A percentile compares a stretch with the other conserved stretches of the same genome.
Evolutionary conservation across 2,888 invertebrate genomes (phyloP).

Genomic region (Macaria liturata): DNA sequence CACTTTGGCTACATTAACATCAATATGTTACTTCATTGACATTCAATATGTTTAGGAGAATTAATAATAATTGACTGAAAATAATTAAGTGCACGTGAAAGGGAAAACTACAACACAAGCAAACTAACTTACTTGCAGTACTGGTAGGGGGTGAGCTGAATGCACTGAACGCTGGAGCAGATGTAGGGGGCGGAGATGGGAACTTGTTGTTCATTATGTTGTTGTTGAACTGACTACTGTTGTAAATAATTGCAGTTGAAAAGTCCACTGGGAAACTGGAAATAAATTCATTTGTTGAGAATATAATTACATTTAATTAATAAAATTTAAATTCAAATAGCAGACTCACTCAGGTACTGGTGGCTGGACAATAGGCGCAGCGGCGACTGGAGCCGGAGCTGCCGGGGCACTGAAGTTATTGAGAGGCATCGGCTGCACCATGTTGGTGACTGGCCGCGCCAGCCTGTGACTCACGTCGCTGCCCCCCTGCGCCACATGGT

Average conservation of each 20-base stretch:
- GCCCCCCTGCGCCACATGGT: constrained; percentile 49
- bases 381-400: constrained; percentile 33
- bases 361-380: constrained; percentile 31
- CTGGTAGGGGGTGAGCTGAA: constrained; percentile 51
- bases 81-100: too few relatives aligned
- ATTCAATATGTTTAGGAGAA: too few relatives aligned
- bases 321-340: neutral
- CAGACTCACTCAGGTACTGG: constrained; percentile 73
- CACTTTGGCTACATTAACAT: too few relatives aligned
- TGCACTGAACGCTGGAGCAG: constrained; percentile 56
- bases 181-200: constrained; percentile 69
- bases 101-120: neutral
- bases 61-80: too few relatives aligned
- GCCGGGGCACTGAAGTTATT: constrained; percentile 47
- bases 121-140: constrained; percentile 56
- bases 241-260: constrained; percentile 88
- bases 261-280: constrained; percentile 88
- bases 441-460: constrained; percentile 61
- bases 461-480: constrained; percentile 61
- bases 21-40: too few relatives aligned
- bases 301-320: neutral
- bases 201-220: constrained; percentile 65
- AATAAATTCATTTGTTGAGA: constrained; percentile 31
- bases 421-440: constrained; percentile 51
- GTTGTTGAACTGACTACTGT: constrained; percentile 80